Base-by-base conservation (phyloP, 2,113 vertebrate species). In the Jaculus jaculus region DNA sequence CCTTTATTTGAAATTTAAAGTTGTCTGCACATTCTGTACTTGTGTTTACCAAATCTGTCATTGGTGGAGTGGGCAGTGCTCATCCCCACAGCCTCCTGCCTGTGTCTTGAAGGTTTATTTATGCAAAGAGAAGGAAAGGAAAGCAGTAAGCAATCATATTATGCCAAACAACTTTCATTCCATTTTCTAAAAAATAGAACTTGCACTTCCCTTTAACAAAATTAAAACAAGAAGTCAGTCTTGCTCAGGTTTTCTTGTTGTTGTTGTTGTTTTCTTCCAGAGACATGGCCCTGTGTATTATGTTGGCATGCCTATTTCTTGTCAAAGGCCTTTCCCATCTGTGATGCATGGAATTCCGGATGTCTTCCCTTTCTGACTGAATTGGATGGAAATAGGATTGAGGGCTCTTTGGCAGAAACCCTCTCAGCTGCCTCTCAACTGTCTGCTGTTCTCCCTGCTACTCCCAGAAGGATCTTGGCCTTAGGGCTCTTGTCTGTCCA, bases 1-100 rank as follows among this genome's bases (percentile, higher is more conserved):
- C 51, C 34, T 87, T 66, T 90, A 69, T 71, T 77, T 84, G 69
- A 80, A 90, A 90, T 92, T 87, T 66, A 93, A 72, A 87, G 84
- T 77, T 37, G 75, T 61, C 66, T 61, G 32, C 23, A 85, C 16
- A 87, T 18, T 21, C 39, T 80, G 10, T 75, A 84, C 37, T 94
- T 84, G 89, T n/a, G 82, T 71, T 72, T 89, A 42, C 42, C 51
- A 60, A 72, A 51, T 93, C 21, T 81, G 34, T 66, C 63, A 51
- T 39, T 37, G 9, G 15, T 77, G 24, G 23, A 7, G 21, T 77
- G 4, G 28, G 73, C 28, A 28, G 2, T 26, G 8, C 75, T 69
- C 23, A 66, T 16, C 6, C 17, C 60, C 30, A 63, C 47, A 71
- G 7, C n/a, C n/a, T 86, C 73, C 69, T n/a, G 86, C 68, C 61